A percentile compares a stretch with the other conserved stretches of the same genome.
Evolutionary conservation across 1,140 invertebrate species (phyloP).

Genomic region (Heliconius eleuchia): DNA sequence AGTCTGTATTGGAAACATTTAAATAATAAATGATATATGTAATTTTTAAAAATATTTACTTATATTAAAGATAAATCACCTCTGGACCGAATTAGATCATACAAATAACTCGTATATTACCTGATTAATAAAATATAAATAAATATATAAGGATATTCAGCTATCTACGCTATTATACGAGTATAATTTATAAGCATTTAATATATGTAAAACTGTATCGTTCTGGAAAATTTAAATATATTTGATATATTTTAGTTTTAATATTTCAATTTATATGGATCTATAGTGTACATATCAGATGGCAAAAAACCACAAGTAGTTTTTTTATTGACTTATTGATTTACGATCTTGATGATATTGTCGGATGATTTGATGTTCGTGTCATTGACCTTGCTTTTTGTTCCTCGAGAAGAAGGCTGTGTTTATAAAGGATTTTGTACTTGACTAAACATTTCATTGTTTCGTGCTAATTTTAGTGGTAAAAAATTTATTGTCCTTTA

Average conservation of each 20-base stretch:
- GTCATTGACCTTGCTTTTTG: slow-evolving; percentile 33
- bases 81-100: background rate
- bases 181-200: background rate
- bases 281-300: background rate
- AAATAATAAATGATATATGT: too few species aligned
- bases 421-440: slow-evolving; percentile 25
- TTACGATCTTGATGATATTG: slow-evolving; percentile 18
- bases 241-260: background rate
- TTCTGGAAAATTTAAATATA: background rate
- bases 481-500: background rate
- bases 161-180: background rate
- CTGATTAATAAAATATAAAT: background rate
- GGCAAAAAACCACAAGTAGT: slow-evolving; percentile 39
- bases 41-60: too few species aligned
- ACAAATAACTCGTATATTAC: background rate
- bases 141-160: background rate
- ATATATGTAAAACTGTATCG: background rate
- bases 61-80: background rate
- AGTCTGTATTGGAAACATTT: too few species aligned
- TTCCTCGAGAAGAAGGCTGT: background rate
- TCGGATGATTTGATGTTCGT: slow-evolving; percentile 6
- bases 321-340: slow-evolving; percentile 22
- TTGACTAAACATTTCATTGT: slow-evolving; percentile 26
- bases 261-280: background rate
- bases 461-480: background rate